A percentile compares a stretch with the other conserved stretches of the same genome.
These are phyloP conservation scores for Napeogenes inachia DNA, from an alignment of 2,888 invertebrate species.

Conservation along the genomic window DNA sequence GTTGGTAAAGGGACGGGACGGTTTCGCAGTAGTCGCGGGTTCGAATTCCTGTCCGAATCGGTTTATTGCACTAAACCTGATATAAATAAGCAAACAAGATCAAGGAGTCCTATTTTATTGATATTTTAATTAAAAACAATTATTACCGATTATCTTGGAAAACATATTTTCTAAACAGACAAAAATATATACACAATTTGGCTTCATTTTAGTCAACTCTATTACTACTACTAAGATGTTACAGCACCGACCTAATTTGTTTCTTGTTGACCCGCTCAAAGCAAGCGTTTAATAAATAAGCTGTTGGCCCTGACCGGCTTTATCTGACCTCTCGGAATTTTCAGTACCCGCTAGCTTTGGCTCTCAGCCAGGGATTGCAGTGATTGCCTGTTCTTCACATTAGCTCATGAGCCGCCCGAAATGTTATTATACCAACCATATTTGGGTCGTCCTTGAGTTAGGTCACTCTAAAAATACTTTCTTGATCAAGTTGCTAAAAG, in stretches of 20 bases:
- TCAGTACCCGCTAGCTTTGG: constrained; percentile 10
- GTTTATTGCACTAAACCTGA: too few species aligned
- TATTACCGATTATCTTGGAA: background rate
- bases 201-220: background rate
- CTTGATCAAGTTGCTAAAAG: background rate
- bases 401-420: constrained; percentile 15
- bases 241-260: constrained; percentile 15
- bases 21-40: too few species aligned
- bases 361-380: constrained; percentile 12
- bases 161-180: background rate
- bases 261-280: constrained; percentile 14
- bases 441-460: constrained; percentile 2
- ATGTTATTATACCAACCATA: constrained; percentile 9
- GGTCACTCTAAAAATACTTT: background rate
- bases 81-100: too few species aligned
- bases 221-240: background rate
- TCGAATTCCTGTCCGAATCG: too few species aligned
- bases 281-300: constrained; percentile 16
- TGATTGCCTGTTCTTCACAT: constrained; percentile 12
- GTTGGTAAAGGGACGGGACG: too few species aligned
- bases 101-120: too few species aligned
- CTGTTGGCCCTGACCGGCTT: constrained; percentile 16
- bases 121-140: background rate
- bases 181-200: background rate
- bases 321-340: constrained; percentile 10